Base-by-base conservation (phyloP, 2,113 vertebrate genomes). In the Ovibos moschatus region DNA sequence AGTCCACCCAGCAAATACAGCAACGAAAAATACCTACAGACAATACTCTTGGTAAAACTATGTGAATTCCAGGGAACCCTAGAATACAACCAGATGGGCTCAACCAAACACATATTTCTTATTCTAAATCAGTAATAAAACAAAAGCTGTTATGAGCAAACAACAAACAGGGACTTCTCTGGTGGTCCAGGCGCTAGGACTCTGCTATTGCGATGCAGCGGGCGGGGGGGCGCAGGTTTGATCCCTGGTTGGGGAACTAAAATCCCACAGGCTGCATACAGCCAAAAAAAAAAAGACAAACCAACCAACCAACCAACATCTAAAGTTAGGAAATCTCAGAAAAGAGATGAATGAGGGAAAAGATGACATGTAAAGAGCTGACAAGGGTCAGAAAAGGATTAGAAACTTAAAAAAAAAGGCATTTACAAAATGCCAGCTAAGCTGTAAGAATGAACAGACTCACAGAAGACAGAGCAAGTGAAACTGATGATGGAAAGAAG, bases 271-370 rank as follows among this genome's bases (percentile, higher is more conserved):
- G 40, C 71, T 76, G 40, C 71, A 43, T 14, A 43, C 6, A 76
- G 23, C 40, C 71, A 43, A 43, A 2, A 74, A 43, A 43, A 27
- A 14, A 8, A 45, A 45, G 11, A 5, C 36, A 9, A 10, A 19
- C 17, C 0, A 71, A 40, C 19, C 0, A 74, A 74, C 5, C 0
- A n/a, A 67, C 33, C 19, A 40, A 40, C 36, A 40, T 6, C 8
- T 15, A 23, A 76, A 43, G 33, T 17, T 30, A 51, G n/a, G 47
- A 43, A 16, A 43, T 12, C 23, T 55, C 47, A 33, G 47, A 67
- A 57, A 89, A 13, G 19, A 90, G 88, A 16, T 58, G 40, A 14
- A 30, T 23, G 17, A 33, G 10, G 4, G 88, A 2, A 57, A 19
- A 74, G 16, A 55, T 30, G 16, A 28, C n/a, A 19, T 5, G 25